Percentiles rank a stretch among this genome's conserved stretches.
Conservation (phyloP, 2,888 invertebrate species). For the Keiferia lycopersicella region DNA sequence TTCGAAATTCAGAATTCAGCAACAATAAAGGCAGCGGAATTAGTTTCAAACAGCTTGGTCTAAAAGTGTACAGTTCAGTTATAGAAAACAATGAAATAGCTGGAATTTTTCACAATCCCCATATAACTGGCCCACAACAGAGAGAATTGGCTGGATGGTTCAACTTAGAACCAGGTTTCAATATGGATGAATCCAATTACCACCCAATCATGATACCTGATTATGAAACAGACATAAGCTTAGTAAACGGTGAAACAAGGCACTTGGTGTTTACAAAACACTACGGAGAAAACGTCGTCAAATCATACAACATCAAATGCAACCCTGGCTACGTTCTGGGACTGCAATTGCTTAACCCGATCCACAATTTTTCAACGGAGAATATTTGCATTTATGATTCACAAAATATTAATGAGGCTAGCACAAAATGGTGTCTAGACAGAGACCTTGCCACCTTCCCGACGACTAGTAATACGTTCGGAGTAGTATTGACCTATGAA, state of each 20-base stretch:
- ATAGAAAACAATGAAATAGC: slow-evolving; percentile 92
- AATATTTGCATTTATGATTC: slow-evolving; percentile 90
- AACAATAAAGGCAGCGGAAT: slow-evolving; percentile 94
- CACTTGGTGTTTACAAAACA: slow-evolving; percentile 88
- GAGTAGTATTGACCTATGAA: slow-evolving; percentile 88
- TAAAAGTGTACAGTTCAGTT: slow-evolving; percentile 88
- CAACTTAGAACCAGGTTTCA: slow-evolving; percentile 84
- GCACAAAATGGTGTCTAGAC: slow-evolving; percentile 88
- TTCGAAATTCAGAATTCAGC: slow-evolving; percentile 91
- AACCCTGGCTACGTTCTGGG: slow-evolving; percentile 93
- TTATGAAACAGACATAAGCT: slow-evolving; percentile 81
- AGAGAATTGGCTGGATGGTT: slow-evolving; percentile 97
- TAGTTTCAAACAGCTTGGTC: slow-evolving; percentile 92
- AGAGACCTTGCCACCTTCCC: slow-evolving; percentile 95
- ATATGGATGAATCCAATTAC: slow-evolving; percentile 85
- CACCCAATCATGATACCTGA: slow-evolving; percentile 87
- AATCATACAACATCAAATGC: slow-evolving; percentile 84
- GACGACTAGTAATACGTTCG: slow-evolving; percentile 91
- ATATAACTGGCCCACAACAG: slow-evolving; percentile 90
- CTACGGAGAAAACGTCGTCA: slow-evolving; percentile 78
- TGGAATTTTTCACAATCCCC: slow-evolving; percentile 96
- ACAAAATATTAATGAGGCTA: slow-evolving; percentile 83
- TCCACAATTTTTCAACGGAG: slow-evolving; percentile 93
- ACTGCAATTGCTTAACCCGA: slow-evolving; percentile 94
- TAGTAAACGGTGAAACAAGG: slow-evolving; percentile 88